Evolutionary conservation across 2,888 invertebrate species (phyloP).

Genomic region (Agonum fuliginosum): DNA sequence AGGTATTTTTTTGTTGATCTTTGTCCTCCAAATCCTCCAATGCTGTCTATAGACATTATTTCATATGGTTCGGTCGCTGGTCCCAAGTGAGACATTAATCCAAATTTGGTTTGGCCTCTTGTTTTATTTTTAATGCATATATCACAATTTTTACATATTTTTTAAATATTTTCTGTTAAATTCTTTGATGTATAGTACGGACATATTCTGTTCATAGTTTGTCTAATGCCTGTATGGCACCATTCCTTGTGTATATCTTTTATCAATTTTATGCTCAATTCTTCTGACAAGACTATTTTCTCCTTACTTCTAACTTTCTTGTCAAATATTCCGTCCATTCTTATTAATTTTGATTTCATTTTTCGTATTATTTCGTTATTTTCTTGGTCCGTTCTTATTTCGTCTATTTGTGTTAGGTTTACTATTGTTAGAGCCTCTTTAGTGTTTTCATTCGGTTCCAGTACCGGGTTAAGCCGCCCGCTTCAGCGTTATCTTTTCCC

Average conservation of each 20-base stretch:
- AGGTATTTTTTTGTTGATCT: no score
- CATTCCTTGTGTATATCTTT: conserved; percentile 51
- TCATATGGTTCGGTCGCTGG: conserved; percentile 63
- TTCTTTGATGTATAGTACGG: conserved; percentile 46
- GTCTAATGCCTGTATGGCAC: conserved; percentile 51
- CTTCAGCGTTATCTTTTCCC: conserved; percentile 61
- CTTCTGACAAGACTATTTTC: conserved; percentile 54
- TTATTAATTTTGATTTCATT: conserved; percentile 36
- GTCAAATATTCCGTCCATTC: conserved; percentile 25
- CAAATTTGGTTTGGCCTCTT: conserved; percentile 63
- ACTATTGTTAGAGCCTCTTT: conserved; percentile 44
- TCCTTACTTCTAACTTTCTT: conserved; percentile 36
- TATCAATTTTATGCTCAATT: conserved; percentile 58
- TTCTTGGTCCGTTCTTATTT: conserved; percentile 52
- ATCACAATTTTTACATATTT: conserved; percentile 45
- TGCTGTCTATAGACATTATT: no score
- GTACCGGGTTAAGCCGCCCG: conserved; percentile 62
- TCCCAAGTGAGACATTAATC: conserved; percentile 64
- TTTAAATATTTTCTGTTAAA: conserved; percentile 24
- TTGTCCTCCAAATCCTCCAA: no score
- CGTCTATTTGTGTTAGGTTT: conserved; percentile 47
- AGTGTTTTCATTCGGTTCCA: conserved; percentile 53
- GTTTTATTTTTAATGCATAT: no score
- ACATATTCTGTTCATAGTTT: conserved; percentile 46
- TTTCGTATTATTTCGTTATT: conserved; percentile 43